Evolutionary conservation across 2,888 invertebrate genomes (phyloP), one percentile per base, ranked within the genome.

Genomic region (Dynastes tityus): DNA sequence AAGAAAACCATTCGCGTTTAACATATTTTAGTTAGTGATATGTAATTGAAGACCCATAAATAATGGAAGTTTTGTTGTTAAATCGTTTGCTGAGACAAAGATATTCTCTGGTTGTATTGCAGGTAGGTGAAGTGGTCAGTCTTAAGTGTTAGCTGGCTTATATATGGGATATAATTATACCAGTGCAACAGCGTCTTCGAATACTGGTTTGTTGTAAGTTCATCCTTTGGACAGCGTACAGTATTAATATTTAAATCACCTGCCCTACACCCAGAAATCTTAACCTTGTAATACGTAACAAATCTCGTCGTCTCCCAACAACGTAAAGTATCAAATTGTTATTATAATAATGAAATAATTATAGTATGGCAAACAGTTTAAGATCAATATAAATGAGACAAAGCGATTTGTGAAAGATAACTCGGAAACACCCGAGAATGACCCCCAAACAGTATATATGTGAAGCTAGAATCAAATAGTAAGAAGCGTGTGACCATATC

Each of bases 161-260:
- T 76, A 76, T 79, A 79, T 75, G 78, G 70, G 53, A 61, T 79
- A 79, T 76, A 79, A 79, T 78, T 75, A 79, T 79, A 76, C 75
- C 78, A 58, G 53, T 76, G 74, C 76, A 53, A 53, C n/a, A 61
- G 49, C 76, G 61, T 76, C 67, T 79, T 79, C 76, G 68, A 79
- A 79, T 79, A 79, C 78, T 76, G 78, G 78, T 79, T 78, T 75
- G 78, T 78, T 75, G 78, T 79, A 76, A 79, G 76, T 79, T 79
- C 75, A 79, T 79, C 78, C 76, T 79, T 68, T 58, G 64, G 55
- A 55, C 58, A 3, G n/a, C 76, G 58, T 61, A 40, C 76, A 55
- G 76, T 67, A 76, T 67, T 67, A 67, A 67, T 76, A 76, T 76
- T 76, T 76, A 76, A 67, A 76, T 76, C 76, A 67, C 55, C 67